A percentile compares a stretch with the other conserved stretches of the same genome.
Evolutionary conservation across 2,888 invertebrate genomes (phyloP).

Genomic region (Tenthredo notha): DNA sequence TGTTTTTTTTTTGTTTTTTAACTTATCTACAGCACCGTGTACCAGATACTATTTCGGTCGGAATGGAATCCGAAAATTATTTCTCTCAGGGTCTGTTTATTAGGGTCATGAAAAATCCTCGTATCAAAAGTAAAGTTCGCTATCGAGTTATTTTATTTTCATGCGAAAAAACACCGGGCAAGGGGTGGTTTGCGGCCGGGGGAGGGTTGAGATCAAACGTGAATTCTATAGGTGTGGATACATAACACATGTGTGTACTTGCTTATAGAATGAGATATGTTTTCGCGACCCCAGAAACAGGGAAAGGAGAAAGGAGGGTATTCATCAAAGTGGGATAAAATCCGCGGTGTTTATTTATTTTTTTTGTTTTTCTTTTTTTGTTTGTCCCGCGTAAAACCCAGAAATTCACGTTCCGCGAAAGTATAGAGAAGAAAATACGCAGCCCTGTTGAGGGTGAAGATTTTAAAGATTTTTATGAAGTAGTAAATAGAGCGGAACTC

Average conservation of each 20-base stretch:
- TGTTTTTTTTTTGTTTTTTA: too few relatives aligned
- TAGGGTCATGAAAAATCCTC: slow-evolving; percentile 3
- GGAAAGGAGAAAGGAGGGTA: neutral
- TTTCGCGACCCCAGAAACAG: neutral
- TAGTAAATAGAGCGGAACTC: slow-evolving; percentile 64
- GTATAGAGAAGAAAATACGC: neutral
- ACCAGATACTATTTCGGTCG: too few relatives aligned
- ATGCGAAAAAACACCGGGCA: neutral
- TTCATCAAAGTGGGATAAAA: neutral
- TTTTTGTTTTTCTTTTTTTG: neutral
- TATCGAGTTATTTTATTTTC: slow-evolving; percentile 3
- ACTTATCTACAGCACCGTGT: too few relatives aligned
- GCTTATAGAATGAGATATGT: neutral
- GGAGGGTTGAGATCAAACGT: neutral
- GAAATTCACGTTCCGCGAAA: neutral
- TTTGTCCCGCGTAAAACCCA: neutral
- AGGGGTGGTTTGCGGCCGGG: too few relatives aligned
- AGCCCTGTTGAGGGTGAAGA: slow-evolving; percentile 30
- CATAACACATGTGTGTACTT: neutral
- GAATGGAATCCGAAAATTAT: neutral
- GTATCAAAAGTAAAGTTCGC: neutral
- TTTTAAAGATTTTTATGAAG: slow-evolving; percentile 68
- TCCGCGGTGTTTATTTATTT: neutral
- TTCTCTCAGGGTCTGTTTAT: neutral
- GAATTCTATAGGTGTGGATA: neutral